Evolutionary conservation across 1,140 invertebrate genomes (phyloP).

Genomic region (Delia radicum): DNA sequence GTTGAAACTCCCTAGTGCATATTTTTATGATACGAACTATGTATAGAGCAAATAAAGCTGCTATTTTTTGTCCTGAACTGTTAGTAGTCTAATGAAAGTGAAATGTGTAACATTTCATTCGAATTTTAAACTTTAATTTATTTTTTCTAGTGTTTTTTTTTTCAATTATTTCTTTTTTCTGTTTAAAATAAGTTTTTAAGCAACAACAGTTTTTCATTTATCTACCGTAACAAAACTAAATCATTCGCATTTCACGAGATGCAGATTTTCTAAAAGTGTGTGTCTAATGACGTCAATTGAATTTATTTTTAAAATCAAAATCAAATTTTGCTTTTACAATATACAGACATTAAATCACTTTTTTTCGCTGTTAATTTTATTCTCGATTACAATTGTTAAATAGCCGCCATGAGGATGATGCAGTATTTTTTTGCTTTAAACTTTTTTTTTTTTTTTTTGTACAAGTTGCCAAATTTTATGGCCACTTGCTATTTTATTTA

Average conservation of each 20-base stretch:
- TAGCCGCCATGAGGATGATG: background rate
- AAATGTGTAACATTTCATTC: background rate
- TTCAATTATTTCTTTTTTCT: background rate
- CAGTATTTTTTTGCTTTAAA: background rate
- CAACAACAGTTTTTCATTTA: background rate
- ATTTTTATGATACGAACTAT: too few relatives aligned
- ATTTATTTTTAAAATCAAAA: conserved; percentile 19
- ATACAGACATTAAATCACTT: background rate
- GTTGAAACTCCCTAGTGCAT: too few relatives aligned
- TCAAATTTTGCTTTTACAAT: background rate
- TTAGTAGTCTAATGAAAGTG: background rate
- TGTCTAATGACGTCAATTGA: conserved; percentile 12
- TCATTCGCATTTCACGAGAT: conserved; percentile 16
- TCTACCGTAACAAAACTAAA: background rate
- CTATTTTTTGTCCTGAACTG: background rate
- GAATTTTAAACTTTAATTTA: background rate
- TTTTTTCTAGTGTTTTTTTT: too few relatives aligned
- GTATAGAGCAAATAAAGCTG: too few relatives aligned
- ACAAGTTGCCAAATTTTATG: background rate
- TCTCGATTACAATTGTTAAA: background rate
- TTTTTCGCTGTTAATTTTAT: background rate
- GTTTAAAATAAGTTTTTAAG: background rate
- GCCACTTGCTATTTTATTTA: background rate
- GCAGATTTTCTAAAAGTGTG: conserved; percentile 1
- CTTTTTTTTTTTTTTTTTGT: background rate